These are phyloP conservation scores for Oryzias woworae DNA, from an alignment of 2,113 vertebrate species.

Conservation along the genomic window DNA sequence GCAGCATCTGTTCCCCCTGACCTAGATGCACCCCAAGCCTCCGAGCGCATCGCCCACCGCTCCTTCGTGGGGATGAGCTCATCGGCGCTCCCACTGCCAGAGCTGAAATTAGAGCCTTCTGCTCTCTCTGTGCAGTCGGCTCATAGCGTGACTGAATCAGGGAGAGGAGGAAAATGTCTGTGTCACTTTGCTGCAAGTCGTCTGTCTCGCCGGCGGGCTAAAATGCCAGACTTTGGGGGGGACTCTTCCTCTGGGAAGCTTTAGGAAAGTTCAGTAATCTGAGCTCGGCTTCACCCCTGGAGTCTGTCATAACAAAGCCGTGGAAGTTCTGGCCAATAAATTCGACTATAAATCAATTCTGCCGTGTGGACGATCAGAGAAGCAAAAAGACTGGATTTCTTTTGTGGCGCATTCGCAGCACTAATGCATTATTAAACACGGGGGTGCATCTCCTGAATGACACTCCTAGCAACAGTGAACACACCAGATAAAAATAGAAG, in stretches of 20 bases:
- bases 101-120: slow-evolving; percentile 73
- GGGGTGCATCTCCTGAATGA: slow-evolving; percentile 66
- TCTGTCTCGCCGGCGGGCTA: too few relatives aligned
- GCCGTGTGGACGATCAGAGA: slow-evolving; percentile 37
- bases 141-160: slow-evolving; percentile 71
- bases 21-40: slow-evolving; percentile 46
- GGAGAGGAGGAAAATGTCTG: slow-evolving; percentile 56
- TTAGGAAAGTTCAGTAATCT: slow-evolving; percentile 42
- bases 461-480: slow-evolving; percentile 73
- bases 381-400: slow-evolving; percentile 48
- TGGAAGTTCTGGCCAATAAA: slow-evolving; percentile 34
- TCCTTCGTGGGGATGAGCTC: slow-evolving; percentile 72
- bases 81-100: slow-evolving; percentile 70
- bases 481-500: slow-evolving; percentile 69
- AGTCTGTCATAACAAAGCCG: slow-evolving; percentile 70
- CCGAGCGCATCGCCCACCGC: slow-evolving; percentile 59
- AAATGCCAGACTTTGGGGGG: too few relatives aligned
- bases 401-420: slow-evolving; percentile 58
- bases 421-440: slow-evolving; percentile 74
- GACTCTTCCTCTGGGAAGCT: too few relatives aligned
- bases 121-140: slow-evolving; percentile 62
- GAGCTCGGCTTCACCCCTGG: slow-evolving; percentile 40
- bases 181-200: slow-evolving; percentile 40
- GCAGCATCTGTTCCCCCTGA: slow-evolving; percentile 68
- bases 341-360: background rate